Percentiles rank a stretch among this genome's conserved stretches.
These are phyloP conservation scores for Stichopus chloronotus DNA, from an alignment of 35 echinoderm and acorn worm genomes.

Conservation along the genomic window DNA sequence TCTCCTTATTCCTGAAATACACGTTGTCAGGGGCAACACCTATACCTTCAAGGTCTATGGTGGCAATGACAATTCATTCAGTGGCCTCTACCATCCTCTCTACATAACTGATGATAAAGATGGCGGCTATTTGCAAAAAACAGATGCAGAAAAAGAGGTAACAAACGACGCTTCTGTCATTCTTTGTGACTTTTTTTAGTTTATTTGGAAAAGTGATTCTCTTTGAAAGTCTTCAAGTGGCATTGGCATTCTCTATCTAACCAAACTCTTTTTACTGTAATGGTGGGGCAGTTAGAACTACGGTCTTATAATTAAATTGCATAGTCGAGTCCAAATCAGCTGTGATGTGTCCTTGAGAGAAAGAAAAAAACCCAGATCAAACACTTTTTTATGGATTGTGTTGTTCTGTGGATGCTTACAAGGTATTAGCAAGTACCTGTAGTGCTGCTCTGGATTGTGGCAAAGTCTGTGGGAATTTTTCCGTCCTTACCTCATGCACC, in stretches of 20 bases:
- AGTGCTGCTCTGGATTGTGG: too few species aligned
- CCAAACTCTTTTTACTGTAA: neutral
- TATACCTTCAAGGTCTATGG: slow-evolving; percentile 77
- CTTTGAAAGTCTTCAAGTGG: neutral
- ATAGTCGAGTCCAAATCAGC: neutral
- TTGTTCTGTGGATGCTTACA: too few species aligned
- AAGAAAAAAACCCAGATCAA: too few species aligned
- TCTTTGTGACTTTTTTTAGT: neutral
- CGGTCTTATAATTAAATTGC: neutral
- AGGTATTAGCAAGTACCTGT: too few species aligned
- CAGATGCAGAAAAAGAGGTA: slow-evolving; percentile 70
- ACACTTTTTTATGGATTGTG: too few species aligned
- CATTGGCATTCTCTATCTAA: neutral
- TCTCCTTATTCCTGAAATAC: slow-evolving; percentile 69
- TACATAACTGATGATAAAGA: slow-evolving; percentile 84
- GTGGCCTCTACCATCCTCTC: slow-evolving; percentile 79
- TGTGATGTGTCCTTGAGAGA: neutral
- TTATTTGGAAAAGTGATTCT: neutral
- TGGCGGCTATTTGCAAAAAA: slow-evolving; percentile 76
- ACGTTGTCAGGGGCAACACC: slow-evolving; percentile 48
- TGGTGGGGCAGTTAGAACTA: neutral
- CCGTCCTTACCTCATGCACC: too few species aligned
- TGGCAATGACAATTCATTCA: slow-evolving; percentile 38
- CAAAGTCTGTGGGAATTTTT: too few species aligned
- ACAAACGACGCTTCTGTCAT: neutral